These are phyloP conservation scores for Frieseomelitta varia DNA, from an alignment of 1,140 invertebrate species.

Conservation along the genomic window DNA sequence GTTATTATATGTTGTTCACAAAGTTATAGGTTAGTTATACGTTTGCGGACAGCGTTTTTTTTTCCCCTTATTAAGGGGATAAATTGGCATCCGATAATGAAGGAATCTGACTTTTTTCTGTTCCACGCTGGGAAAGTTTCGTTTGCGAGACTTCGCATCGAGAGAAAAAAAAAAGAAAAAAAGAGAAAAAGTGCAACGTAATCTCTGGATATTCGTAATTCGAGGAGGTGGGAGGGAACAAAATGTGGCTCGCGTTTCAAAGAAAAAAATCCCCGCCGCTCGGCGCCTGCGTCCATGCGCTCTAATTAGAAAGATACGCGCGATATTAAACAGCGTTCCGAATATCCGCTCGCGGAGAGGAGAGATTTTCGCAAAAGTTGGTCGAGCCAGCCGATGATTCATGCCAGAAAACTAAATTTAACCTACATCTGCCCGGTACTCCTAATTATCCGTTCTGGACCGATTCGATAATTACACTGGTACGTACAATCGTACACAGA, in stretches of 20 bases:
- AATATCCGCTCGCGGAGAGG: neutral
- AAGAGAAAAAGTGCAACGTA: neutral
- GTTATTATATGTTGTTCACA: no score
- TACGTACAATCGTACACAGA: neutral
- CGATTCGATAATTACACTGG: conserved; percentile 22
- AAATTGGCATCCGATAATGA: no score
- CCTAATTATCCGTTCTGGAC: conserved; percentile 17
- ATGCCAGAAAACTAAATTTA: neutral
- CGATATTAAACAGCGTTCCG: conserved; percentile 4
- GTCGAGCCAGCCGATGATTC: neutral
- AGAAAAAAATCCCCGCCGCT: neutral
- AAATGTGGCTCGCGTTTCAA: neutral
- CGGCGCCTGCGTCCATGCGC: no score
- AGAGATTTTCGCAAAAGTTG: neutral
- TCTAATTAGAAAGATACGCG: neutral
- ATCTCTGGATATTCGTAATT: neutral
- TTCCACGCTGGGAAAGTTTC: neutral
- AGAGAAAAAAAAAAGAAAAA: no score
- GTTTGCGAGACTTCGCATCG: no score
- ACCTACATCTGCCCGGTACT: neutral
- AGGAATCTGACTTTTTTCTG: neutral
- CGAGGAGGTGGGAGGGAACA: neutral
- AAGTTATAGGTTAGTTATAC: no score
- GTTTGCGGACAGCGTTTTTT: no score
- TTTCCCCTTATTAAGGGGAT: no score